phyloP scores from a whole-genome alignment of 2,113 vertebrate species.

The Equus quagga region DNA sequence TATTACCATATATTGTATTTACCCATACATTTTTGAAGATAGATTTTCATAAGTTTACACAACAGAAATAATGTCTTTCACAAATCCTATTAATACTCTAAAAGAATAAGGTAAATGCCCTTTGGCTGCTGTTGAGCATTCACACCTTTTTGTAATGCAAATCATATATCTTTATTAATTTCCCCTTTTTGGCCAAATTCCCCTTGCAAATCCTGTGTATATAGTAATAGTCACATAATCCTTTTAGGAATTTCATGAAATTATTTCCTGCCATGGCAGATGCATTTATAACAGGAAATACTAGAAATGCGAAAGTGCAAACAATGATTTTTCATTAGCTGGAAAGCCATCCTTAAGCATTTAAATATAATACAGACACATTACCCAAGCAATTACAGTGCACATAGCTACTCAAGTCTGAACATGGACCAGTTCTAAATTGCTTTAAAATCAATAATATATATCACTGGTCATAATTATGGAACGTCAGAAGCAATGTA shows the following conservation, averaged over 20 bases:
- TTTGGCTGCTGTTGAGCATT: background rate
- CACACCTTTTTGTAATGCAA: background rate
- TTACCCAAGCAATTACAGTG: constrained; percentile 62
- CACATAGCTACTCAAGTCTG: constrained; percentile 8
- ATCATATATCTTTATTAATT: background rate
- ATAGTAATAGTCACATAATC: background rate
- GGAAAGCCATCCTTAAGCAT: constrained; percentile 44
- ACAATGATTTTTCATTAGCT: constrained; percentile 65
- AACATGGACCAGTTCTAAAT: constrained; percentile 32
- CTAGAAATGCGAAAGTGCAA: constrained; percentile 27
- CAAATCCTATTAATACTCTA: background rate
- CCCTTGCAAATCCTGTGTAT: background rate
- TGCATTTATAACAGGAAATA: background rate
- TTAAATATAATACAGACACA: constrained; percentile 54
- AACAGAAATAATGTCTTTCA: background rate
- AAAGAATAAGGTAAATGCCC: background rate
- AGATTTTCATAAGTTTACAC: background rate
- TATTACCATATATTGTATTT: background rate
- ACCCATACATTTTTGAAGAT: background rate
- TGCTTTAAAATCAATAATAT: constrained; percentile 76
- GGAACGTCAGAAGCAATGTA: constrained; percentile 6
- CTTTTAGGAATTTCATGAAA: constrained; percentile 20
- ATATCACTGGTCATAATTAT: constrained; percentile 53
- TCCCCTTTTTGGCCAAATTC: background rate
- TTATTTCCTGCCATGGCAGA: background rate